A percentile compares a stretch with the other conserved stretches of the same genome.
Conservation (phyloP, 2,888 invertebrate species). For the Heteromyza rotundicornis region DNA sequence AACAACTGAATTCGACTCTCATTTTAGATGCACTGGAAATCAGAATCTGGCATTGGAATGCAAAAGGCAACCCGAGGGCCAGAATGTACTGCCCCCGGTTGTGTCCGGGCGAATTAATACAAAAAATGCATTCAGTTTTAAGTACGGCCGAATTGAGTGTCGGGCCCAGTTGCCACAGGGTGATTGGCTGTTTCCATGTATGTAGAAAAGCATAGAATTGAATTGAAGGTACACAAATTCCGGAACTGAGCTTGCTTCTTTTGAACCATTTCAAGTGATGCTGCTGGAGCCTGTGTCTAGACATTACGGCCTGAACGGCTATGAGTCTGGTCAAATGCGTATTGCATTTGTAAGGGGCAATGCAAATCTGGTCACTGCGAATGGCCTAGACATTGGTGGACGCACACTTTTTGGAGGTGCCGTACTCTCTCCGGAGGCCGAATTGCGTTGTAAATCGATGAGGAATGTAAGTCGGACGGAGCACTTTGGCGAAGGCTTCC, state of each 20-base stretch:
- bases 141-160: conserved; percentile 73
- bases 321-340: conserved; percentile 74
- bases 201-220: conserved; percentile 31
- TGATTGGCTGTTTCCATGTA: conserved; percentile 82
- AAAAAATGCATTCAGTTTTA: conserved; percentile 70
- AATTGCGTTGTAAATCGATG: conserved; percentile 53
- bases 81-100: conserved; percentile 73
- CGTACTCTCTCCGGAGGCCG: conserved; percentile 46
- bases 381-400: conserved; percentile 49
- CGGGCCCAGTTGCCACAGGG: conserved; percentile 77
- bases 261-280: conserved; percentile 66
- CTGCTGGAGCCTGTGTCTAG: conserved; percentile 70
- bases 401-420: conserved; percentile 52
- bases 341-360: conserved; percentile 78
- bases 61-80: conserved; percentile 29
- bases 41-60: conserved; percentile 61
- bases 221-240: too few species aligned
- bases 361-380: conserved; percentile 40
- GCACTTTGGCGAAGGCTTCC: conserved; percentile 69
- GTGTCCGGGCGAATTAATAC: conserved; percentile 71
- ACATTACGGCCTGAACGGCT: conserved; percentile 68
- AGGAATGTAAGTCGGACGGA: conserved; percentile 45
- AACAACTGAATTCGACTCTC: too few species aligned
- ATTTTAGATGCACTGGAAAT: conserved; percentile 66
- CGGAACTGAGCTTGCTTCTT: too few species aligned